Base-by-base conservation (phyloP, 2,113 vertebrate genomes). In the Notothenia rossii region DNA sequence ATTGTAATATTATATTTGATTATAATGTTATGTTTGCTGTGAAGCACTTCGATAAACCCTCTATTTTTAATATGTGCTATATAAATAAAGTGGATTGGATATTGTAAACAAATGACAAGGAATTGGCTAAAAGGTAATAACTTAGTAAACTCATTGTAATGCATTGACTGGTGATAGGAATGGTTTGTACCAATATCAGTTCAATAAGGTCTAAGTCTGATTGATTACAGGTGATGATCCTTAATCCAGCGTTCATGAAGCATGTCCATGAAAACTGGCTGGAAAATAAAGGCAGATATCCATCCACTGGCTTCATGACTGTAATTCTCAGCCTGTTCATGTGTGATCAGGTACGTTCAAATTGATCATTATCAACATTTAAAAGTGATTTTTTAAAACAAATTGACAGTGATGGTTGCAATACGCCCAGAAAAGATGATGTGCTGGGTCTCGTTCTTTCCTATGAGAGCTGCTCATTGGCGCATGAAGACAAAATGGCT, bases 241-340 rank as follows among this genome's bases (percentile, higher is more conserved):
- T 88, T 6, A 85, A 85, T 40, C 90, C 87, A 7, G 82, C 49
- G 22, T 91, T 91, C n/a, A 90, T 91, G 58, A 82, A 20, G 22
- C 89, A 88, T 25, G 75, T 86, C 51, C 76, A 92, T 63, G 43
- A 67, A 0, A 11, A 0, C 0, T 92, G 88, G 85, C 56, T 91
- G 51, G 0, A 13, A 7, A 76, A 43, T 7, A 65, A 54, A 0
- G 77, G 64, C 1, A 0, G 0, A 0, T 88, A 90, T 81, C 75
- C 77, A 12, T 93, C 90, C 45, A 89, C 89, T 14, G 89, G 88
- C 22, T 86, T 89, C 13, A 54, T 91, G 48, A 50, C 79, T 17
- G 56, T 92, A 33, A 18, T 77, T 63, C 36, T 91, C 6, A 64
- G 78, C 18, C 22, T 93, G 18, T 82, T 89, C 7, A 87, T 90